These are phyloP conservation scores for Varroa destructor DNA, from an alignment of 1,140 invertebrate species.

Conservation along the genomic window DNA sequence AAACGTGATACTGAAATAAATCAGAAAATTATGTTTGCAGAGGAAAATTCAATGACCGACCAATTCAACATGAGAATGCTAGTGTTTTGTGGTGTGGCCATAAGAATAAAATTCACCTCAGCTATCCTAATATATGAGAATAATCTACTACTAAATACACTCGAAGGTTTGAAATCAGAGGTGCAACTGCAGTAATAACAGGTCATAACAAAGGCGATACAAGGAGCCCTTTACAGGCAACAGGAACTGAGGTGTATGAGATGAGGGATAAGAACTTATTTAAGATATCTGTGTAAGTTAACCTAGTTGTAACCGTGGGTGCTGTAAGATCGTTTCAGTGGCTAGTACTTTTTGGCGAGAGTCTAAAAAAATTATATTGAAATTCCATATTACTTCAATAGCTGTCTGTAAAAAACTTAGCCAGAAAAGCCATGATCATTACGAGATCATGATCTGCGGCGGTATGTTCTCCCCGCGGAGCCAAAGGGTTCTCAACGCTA, in stretches of 20 bases:
- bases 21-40: too few species aligned
- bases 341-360: conserved; percentile 72
- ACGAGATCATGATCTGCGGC: neutral
- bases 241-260: conserved; percentile 49
- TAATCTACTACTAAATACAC: neutral
- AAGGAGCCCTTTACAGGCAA: conserved; percentile 43
- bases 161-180: neutral
- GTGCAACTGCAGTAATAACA: neutral
- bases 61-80: conserved; percentile 13
- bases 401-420: conserved; percentile 37
- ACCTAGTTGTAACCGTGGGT: conserved; percentile 60
- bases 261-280: conserved; percentile 48
- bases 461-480: neutral
- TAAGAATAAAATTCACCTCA: neutral
- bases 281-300: conserved; percentile 53
- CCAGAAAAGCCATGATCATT: conserved; percentile 43
- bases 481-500: neutral
- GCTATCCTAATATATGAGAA: neutral
- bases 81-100: neutral
- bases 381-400: conserved; percentile 43
- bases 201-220: neutral
- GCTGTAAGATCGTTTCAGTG: conserved; percentile 64
- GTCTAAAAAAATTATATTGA: conserved; percentile 56
- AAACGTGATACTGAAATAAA: too few species aligned
- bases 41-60: too few species aligned